Conservation (phyloP, 1,140 invertebrate genomes). For the Drosophila virilis region DNA sequence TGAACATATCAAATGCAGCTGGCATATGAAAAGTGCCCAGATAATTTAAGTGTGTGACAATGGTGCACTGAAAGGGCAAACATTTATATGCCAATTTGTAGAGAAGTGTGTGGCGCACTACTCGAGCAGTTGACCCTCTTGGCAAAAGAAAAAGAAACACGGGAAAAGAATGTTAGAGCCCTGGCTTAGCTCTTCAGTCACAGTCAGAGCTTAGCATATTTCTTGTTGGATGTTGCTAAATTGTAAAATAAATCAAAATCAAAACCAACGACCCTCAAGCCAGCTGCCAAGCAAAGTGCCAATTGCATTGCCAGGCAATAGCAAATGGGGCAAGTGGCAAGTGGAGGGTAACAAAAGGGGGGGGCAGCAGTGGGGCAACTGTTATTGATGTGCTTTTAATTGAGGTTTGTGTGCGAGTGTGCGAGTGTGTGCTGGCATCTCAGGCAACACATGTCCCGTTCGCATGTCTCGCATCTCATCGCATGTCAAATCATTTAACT, state of each 20-base stretch:
- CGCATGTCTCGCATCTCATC: constrained; percentile 25
- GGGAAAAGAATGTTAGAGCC: neutral
- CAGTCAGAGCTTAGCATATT: constrained; percentile 62
- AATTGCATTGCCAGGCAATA: constrained; percentile 42
- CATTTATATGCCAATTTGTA: constrained; percentile 2
- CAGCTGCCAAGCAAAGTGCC: constrained; percentile 68
- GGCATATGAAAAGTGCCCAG: neutral
- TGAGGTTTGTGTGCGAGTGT: constrained; percentile 59
- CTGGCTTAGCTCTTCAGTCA: constrained; percentile 33
- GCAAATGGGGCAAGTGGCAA: neutral
- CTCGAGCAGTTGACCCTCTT: constrained; percentile 15
- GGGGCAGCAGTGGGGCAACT: constrained; percentile 7
- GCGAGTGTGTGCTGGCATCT: constrained; percentile 48
- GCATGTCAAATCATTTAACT: constrained; percentile 68
- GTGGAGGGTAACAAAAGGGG: neutral
- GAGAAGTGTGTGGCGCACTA: constrained; percentile 8
- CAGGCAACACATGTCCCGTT: constrained; percentile 22
- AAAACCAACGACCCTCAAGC: constrained; percentile 46
- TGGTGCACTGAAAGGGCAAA: neutral
- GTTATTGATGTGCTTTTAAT: constrained; percentile 83
- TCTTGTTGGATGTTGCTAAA: constrained; percentile 63
- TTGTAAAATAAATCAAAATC: constrained; percentile 82
- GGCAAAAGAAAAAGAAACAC: neutral
- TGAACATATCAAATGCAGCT: neutral
- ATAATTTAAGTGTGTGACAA: constrained; percentile 13